A percentile compares a stretch with the other conserved stretches of the same genome.
Conservation (phyloP, 2,888 invertebrate genomes). For the Dicyrtomina minuta region DNA sequence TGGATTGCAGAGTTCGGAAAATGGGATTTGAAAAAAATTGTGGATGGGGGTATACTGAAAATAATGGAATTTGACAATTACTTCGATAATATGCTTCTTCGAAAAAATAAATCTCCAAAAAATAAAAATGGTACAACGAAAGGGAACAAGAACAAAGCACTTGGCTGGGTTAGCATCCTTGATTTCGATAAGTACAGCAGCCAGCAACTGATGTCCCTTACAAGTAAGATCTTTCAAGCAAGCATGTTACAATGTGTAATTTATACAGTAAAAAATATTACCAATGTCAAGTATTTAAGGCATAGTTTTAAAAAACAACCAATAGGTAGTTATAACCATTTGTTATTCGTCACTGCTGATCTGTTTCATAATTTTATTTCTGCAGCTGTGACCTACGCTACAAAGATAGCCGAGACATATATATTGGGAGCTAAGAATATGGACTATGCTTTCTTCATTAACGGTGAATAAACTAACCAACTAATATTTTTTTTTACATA, state of each 20-base stretch:
- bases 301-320: too few relatives aligned
- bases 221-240: conserved; percentile 2
- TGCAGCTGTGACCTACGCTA: conserved; percentile 8
- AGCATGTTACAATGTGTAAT: background rate
- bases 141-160: conserved; percentile 6
- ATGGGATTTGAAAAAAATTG: too few relatives aligned
- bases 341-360: too few relatives aligned
- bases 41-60: too few relatives aligned
- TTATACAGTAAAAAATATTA: too few relatives aligned
- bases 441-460: conserved; percentile 23
- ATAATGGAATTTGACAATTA: conserved; percentile 19
- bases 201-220: background rate
- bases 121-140: background rate
- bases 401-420: background rate
- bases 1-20: too few relatives aligned
- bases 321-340: background rate
- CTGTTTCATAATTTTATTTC: too few relatives aligned
- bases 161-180: conserved; percentile 17
- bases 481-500: too few relatives aligned
- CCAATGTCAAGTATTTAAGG: too few relatives aligned
- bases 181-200: conserved; percentile 14
- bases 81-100: background rate
- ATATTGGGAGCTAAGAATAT: conserved; percentile 4
- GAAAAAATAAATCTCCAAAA: background rate
- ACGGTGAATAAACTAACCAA: conserved; percentile 7